These are phyloP conservation scores for Rhynchomys soricoides DNA, from an alignment of 2,113 vertebrate genomes.

Conservation along the genomic window DNA sequence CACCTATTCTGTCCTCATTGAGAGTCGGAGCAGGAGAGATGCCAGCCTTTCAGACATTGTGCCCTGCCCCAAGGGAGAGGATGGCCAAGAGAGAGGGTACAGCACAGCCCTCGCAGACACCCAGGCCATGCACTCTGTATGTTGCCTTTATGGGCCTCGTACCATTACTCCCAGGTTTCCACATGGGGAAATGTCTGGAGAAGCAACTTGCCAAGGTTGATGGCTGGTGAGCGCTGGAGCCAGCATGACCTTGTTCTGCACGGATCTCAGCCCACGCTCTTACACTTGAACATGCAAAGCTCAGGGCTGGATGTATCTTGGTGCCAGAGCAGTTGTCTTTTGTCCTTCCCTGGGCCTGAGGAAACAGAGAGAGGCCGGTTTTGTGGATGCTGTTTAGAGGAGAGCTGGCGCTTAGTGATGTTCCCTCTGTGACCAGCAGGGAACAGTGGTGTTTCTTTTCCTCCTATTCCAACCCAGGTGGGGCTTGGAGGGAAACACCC, in stretches of 20 bases:
- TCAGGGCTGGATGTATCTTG: neutral
- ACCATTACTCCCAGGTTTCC: conserved; percentile 8
- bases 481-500: accelerated
- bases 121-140: neutral
- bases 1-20: neutral
- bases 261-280: conserved; percentile 29
- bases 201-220: neutral
- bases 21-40: neutral
- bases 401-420: neutral
- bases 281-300: neutral
- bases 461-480: neutral
- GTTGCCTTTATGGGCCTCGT: neutral
- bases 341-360: neutral
- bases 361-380: neutral
- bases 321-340: neutral
- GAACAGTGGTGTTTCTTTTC: conserved; percentile 40
- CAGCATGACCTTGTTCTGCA: neutral
- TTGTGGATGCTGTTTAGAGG: neutral
- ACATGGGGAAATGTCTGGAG: neutral
- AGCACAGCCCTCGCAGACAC: neutral
- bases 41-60: neutral
- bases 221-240: neutral
- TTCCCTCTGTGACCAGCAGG: conserved; percentile 53
- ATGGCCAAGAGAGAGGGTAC: neutral
- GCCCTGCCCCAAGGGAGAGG: neutral